Percentiles rank a stretch among this genome's conserved stretches.
Evolutionary conservation across 2,113 vertebrate genomes (phyloP).

Genomic region (Boulengeromyrus knoepffleri): DNA sequence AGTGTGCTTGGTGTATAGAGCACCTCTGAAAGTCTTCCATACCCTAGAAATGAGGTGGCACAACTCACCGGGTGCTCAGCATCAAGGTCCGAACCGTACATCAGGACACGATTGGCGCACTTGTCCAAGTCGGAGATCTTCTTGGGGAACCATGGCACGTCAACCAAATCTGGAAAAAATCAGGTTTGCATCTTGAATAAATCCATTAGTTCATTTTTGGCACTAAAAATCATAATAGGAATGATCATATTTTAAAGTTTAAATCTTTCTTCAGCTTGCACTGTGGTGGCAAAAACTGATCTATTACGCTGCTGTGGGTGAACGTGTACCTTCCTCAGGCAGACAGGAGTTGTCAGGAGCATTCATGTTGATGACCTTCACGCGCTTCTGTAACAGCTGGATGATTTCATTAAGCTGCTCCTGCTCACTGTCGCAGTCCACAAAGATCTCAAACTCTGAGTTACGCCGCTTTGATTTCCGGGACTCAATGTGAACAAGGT

Average conservation of each 20-base stretch:
- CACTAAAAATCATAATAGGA: not conserved
- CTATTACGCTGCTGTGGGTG: not conserved
- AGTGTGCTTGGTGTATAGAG: not conserved
- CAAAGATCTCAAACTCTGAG: constrained; percentile 93
- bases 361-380: constrained; percentile 74
- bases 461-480: constrained; percentile 85
- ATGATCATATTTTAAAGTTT: not conserved
- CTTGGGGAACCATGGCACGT: constrained; percentile 88
- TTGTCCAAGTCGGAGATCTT: constrained; percentile 94
- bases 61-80: constrained; percentile 82
- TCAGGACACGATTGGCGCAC: constrained; percentile 88
- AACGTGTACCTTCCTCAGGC: constrained; percentile 60
- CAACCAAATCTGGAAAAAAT: constrained; percentile 68
- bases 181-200: not conserved
- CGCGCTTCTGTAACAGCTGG: constrained; percentile 79
- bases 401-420: constrained; percentile 88
- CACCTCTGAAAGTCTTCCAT: not conserved
- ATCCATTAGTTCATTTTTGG: not conserved
- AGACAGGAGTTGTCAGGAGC: constrained; percentile 65
- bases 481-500: constrained; percentile 91
- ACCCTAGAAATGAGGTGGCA: not conserved
- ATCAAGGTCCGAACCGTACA: constrained; percentile 92
- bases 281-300: not conserved
- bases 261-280: not conserved
- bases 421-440: constrained; percentile 89